Percentiles rank a stretch among this genome's conserved stretches.
These are phyloP conservation scores for Drosophila miranda DNA, from an alignment of 1,140 invertebrate species.

Conservation along the genomic window DNA sequence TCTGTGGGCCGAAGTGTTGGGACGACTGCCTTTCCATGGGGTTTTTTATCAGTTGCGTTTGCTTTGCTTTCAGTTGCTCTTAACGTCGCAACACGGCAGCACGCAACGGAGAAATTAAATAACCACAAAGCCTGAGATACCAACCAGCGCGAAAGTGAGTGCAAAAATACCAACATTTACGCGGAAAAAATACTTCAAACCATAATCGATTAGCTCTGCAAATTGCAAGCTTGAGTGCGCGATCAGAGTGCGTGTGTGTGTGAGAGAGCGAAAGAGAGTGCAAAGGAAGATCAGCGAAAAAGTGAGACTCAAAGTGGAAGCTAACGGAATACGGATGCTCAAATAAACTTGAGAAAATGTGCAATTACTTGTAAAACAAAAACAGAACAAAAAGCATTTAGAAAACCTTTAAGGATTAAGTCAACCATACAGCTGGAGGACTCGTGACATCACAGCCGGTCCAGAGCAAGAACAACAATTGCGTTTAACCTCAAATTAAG, in stretches of 20 bases:
- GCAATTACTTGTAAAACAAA: no score
- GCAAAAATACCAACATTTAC: neutral
- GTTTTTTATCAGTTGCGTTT: slow-evolving; percentile 66
- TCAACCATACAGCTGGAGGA: no score
- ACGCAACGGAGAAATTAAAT: slow-evolving; percentile 47
- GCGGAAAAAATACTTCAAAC: neutral
- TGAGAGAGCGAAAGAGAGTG: no score
- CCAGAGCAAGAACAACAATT: no score
- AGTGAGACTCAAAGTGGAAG: no score
- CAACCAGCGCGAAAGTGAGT: slow-evolving; percentile 31
- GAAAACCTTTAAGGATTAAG: no score
- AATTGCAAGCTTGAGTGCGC: neutral
- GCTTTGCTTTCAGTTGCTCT: slow-evolving; percentile 34
- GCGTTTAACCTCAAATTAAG: slow-evolving; percentile 5
- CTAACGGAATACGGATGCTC: no score
- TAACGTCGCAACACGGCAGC: slow-evolving; percentile 53
- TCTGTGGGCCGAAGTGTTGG: slow-evolving; percentile 14
- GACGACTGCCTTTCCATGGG: slow-evolving; percentile 32
- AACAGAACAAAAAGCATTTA: no score
- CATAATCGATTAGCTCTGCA: slow-evolving; percentile 4
- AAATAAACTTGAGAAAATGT: no score
- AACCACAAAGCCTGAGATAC: neutral
- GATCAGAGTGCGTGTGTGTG: neutral
- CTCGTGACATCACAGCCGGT: no score
- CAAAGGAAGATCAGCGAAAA: no score